Percentiles rank a stretch among this genome's conserved stretches.
These are phyloP conservation scores for Dendrocopos noguchii DNA, from an alignment of 2,113 vertebrate genomes.

Conservation along the genomic window DNA sequence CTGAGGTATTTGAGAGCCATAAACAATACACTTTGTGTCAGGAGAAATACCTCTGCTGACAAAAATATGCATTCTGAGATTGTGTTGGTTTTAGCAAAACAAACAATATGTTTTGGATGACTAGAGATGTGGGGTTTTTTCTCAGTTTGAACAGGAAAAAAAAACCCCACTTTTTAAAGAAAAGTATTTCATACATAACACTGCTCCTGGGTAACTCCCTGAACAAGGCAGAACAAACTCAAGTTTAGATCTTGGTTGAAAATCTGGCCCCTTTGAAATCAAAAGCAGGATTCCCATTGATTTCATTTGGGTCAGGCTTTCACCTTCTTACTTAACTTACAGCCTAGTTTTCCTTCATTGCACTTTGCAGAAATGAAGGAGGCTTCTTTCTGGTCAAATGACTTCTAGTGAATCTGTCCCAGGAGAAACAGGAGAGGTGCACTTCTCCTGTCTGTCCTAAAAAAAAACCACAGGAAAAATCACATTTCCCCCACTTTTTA, in stretches of 20 bases:
- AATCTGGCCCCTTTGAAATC: conserved; percentile 16
- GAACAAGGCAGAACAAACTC: neutral
- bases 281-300: conserved; percentile 39
- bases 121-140: neutral
- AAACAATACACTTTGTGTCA: conserved; percentile 9
- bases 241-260: conserved; percentile 31
- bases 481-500: conserved; percentile 7
- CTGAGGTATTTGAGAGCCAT: neutral
- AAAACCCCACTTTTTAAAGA: neutral
- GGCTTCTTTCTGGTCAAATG: conserved; percentile 17
- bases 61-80: conserved; percentile 24
- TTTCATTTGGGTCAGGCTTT: conserved; percentile 35
- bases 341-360: conserved; percentile 51
- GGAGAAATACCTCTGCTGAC: conserved; percentile 38
- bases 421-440: conserved; percentile 8
- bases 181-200: neutral
- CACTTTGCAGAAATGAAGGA: conserved; percentile 2
- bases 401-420: conserved; percentile 41
- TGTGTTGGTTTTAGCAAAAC: conserved; percentile 46
- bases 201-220: conserved; percentile 6
- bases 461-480: conserved; percentile 9
- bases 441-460: conserved; percentile 25
- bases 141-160: neutral
- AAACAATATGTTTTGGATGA: conserved; percentile 9
- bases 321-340: conserved; percentile 36